These are phyloP conservation scores for Glossophaga mutica DNA, from an alignment of 2,797 vertebrate species.

Conservation along the genomic window DNA sequence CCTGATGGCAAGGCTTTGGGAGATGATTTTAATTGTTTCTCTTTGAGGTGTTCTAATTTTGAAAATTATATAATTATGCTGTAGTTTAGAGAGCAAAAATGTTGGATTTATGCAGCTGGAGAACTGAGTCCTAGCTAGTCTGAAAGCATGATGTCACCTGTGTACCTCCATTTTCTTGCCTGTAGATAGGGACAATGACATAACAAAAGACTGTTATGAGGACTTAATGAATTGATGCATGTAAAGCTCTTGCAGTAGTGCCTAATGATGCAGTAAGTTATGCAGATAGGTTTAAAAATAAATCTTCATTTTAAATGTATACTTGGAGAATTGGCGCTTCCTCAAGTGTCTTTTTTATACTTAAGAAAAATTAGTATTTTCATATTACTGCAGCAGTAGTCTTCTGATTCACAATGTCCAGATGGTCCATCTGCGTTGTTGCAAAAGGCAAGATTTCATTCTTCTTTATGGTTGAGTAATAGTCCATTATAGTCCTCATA, in stretches of 20 bases:
- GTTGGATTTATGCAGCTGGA: background rate
- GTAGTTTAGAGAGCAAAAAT: background rate
- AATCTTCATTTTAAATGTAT: conserved; percentile 32
- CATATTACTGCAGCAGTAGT: background rate
- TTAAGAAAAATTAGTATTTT: conserved; percentile 32
- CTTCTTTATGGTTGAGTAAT: background rate
- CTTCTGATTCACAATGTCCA: background rate
- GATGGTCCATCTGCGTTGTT: background rate
- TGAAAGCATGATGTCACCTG: background rate
- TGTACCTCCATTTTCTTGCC: background rate
- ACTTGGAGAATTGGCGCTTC: background rate
- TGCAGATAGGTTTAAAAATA: background rate
- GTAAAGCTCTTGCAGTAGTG: background rate
- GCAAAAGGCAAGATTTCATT: background rate
- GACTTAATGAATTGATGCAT: background rate
- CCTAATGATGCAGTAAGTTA: background rate
- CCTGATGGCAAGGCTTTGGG: background rate
- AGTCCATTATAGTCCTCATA: background rate
- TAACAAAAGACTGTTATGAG: background rate
- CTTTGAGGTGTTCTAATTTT: conserved; percentile 24
- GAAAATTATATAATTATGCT: background rate
- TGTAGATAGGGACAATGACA: background rate
- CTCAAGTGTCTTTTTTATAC: background rate
- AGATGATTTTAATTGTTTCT: background rate
- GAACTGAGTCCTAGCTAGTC: background rate